Conservation (phyloP, 2,888 invertebrate genomes). For the Acholoe squamosa region DNA sequence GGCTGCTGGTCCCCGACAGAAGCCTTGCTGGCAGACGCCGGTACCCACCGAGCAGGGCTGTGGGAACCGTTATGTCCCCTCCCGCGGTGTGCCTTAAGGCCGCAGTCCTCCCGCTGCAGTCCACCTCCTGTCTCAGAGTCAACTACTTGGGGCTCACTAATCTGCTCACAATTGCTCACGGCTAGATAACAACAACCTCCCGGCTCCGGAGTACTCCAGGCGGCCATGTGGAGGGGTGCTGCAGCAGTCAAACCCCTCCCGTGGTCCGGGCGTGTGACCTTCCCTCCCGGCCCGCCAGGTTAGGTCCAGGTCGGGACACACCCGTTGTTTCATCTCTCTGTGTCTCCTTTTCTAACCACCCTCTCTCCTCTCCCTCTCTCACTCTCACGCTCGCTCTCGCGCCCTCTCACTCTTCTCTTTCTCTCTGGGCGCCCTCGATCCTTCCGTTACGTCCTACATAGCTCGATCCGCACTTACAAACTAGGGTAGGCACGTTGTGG, state of each 20-base stretch:
- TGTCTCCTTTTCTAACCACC: neutral
- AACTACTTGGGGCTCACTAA: neutral
- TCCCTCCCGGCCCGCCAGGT: neutral
- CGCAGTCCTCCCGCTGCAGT: too few relatives aligned
- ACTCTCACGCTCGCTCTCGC: slow-evolving; percentile 17
- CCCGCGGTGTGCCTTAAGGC: neutral
- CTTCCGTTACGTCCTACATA: slow-evolving; percentile 40
- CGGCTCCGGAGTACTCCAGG: neutral
- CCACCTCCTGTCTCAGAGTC: neutral
- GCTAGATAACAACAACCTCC: slow-evolving; percentile 12
- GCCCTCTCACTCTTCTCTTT: slow-evolving; percentile 36
- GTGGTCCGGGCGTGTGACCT: slow-evolving; percentile 3
- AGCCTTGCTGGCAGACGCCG: neutral
- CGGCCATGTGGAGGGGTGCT: slow-evolving; percentile 37
- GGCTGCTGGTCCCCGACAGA: neutral
- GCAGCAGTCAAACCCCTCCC: neutral
- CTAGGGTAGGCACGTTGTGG: neutral
- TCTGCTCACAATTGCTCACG: slow-evolving; percentile 31
- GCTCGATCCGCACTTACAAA: slow-evolving; percentile 8
- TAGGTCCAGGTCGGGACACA: neutral
- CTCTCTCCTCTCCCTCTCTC: slow-evolving; percentile 17
- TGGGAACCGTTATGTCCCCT: neutral
- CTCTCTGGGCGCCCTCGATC: slow-evolving; percentile 42
- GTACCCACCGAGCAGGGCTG: neutral
- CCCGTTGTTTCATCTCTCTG: neutral